Evolutionary conservation across 1,140 invertebrate genomes (phyloP).

Genomic region (Trigoniulus corallinus): DNA sequence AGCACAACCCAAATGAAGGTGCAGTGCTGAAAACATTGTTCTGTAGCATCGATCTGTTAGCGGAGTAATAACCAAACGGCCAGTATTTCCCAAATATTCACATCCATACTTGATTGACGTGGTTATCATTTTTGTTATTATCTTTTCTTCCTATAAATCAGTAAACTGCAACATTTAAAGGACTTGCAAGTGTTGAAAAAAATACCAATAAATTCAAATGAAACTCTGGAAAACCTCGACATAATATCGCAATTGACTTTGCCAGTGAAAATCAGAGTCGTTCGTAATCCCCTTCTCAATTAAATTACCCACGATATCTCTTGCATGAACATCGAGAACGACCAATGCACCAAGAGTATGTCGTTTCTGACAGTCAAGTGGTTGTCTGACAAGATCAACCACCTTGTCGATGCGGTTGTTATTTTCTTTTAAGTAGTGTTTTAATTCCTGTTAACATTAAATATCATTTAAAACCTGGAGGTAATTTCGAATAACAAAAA

Average conservation of each 20-base stretch:
- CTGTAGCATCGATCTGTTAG: constrained; percentile 79
- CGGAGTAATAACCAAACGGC: constrained; percentile 70
- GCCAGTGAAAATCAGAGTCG: constrained; percentile 77
- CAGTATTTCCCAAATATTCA: constrained; percentile 82
- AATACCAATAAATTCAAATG: background rate
- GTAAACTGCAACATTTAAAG: no score
- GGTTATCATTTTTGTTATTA: constrained; percentile 82
- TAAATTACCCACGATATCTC: constrained; percentile 62
- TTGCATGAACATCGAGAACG: constrained; percentile 79
- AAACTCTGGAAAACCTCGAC: constrained; percentile 71
- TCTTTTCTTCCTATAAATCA: constrained; percentile 35
- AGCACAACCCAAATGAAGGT: constrained; percentile 57
- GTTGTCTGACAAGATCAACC: constrained; percentile 68
- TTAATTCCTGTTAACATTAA: constrained; percentile 23
- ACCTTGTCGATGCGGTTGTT: constrained; percentile 62
- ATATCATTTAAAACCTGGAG: constrained; percentile 14
- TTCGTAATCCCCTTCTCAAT: constrained; percentile 31
- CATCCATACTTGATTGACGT: constrained; percentile 78
- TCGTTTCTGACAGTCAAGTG: constrained; percentile 70
- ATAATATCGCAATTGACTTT: constrained; percentile 82
- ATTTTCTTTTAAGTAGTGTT: constrained; percentile 37
- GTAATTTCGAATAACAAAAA: background rate
- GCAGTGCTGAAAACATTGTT: constrained; percentile 77
- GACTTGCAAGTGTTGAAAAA: constrained; percentile 1
- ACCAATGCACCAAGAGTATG: constrained; percentile 77